A percentile compares a stretch with the other conserved stretches of the same genome.
Evolutionary conservation across 2,888 invertebrate genomes (phyloP).

Genomic region (Hypomecis punctinalis): DNA sequence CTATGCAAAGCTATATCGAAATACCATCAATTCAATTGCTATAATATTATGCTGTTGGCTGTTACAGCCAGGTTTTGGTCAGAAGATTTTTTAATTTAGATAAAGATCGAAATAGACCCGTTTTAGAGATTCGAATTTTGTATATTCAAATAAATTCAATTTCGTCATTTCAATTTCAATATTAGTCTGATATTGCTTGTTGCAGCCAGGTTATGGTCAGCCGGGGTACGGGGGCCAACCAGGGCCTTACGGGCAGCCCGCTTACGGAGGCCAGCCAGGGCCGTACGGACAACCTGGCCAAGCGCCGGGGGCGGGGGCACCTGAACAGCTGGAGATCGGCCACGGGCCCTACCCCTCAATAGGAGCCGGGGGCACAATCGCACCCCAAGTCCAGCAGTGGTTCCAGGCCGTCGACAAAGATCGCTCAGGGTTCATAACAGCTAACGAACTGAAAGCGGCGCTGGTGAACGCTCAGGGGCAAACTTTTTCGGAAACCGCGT

Average conservation of each 20-base stretch:
- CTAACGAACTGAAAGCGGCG: slow-evolving; percentile 91
- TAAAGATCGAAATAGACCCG: too few relatives aligned
- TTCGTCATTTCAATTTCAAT: too few relatives aligned
- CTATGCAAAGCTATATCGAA: too few relatives aligned
- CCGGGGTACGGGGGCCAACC: slow-evolving; percentile 19
- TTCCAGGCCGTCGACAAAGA: slow-evolving; percentile 93
- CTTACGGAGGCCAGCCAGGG: slow-evolving; percentile 31
- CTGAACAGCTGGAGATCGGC: slow-evolving; percentile 70
- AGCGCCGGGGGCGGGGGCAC: slow-evolving; percentile 55
- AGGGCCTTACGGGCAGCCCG: slow-evolving; percentile 35
- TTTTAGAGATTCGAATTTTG: too few relatives aligned
- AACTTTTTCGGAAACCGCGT: slow-evolving; percentile 92
- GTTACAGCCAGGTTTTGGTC: too few relatives aligned
- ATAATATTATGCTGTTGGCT: too few relatives aligned
- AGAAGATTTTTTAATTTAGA: too few relatives aligned
- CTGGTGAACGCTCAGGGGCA: slow-evolving; percentile 94
- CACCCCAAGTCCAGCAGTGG: slow-evolving; percentile 93
- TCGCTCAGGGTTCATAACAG: slow-evolving; percentile 92
- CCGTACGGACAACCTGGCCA: slow-evolving; percentile 45
- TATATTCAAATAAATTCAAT: too few relatives aligned
- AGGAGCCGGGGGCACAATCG: slow-evolving; percentile 81
- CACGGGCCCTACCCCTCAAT: slow-evolving; percentile 80
- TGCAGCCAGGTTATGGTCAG: slow-evolving; percentile 46
- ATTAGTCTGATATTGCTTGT: not conserved
- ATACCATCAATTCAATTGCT: too few relatives aligned